Percentiles rank a stretch among this genome's conserved stretches.
Evolutionary conservation across 1,140 invertebrate genomes (phyloP).

Genomic region (Asbolus verrucosus): DNA sequence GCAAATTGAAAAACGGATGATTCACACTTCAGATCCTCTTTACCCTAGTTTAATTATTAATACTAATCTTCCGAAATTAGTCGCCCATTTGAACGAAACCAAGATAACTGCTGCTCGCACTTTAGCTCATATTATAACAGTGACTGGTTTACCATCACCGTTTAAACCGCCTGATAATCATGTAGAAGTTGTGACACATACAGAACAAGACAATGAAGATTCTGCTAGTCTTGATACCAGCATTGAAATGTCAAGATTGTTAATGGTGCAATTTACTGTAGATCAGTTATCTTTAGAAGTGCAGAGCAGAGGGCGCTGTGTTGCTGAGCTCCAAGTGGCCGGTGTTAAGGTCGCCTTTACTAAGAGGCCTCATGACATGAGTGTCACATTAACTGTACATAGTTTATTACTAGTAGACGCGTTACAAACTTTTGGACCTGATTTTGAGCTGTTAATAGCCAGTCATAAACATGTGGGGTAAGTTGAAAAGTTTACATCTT

Average conservation of each 20-base stretch:
- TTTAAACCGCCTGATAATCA: conserved; percentile 58
- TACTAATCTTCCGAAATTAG: conserved; percentile 86
- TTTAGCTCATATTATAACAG: conserved; percentile 65
- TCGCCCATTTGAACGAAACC: conserved; percentile 90
- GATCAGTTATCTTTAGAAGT: conserved; percentile 90
- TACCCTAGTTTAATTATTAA: conserved; percentile 86
- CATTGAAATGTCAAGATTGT: conserved; percentile 68
- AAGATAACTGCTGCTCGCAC: conserved; percentile 77
- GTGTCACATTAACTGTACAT: conserved; percentile 88
- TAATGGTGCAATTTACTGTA: conserved; percentile 89
- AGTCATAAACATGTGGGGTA: conserved; percentile 94
- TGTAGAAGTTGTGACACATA: conserved; percentile 34
- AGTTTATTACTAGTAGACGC: conserved; percentile 93
- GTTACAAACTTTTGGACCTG: conserved; percentile 92
- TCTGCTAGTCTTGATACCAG: conserved; percentile 54
- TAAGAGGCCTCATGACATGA: conserved; percentile 78
- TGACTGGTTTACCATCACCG: conserved; percentile 66
- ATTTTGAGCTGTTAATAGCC: conserved; percentile 94
- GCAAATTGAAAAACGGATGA: conserved; percentile 83
- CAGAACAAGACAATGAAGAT: conserved; percentile 50
- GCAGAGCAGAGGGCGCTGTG: conserved; percentile 85
- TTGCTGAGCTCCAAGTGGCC: conserved; percentile 91
- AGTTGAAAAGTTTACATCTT: no score
- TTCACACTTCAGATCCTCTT: conserved; percentile 85
- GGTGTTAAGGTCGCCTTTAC: conserved; percentile 84